phyloP scores from a whole-genome alignment of 2,797 vertebrate species.

The Oreortyx pictus region DNA sequence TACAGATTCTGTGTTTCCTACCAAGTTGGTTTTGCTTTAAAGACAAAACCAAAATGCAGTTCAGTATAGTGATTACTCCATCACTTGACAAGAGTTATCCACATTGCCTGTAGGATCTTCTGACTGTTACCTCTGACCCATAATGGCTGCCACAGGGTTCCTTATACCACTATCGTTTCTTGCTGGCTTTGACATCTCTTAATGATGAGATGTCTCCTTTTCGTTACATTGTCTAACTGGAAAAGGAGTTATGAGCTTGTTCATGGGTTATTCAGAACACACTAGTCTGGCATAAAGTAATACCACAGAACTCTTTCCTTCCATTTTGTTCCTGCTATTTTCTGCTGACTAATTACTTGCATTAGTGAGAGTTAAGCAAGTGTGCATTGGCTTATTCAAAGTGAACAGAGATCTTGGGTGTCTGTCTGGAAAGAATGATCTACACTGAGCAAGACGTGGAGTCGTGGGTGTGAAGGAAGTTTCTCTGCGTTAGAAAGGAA shows the following conservation, averaged over 20 bases:
- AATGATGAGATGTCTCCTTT: neutral
- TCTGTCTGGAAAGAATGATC: neutral
- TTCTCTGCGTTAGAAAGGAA: neutral
- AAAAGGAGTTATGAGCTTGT: neutral
- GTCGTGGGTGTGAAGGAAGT: neutral
- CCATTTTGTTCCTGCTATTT: neutral
- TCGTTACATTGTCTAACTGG: neutral
- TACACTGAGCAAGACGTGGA: neutral
- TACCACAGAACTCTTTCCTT: neutral
- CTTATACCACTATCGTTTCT: neutral
- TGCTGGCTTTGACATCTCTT: neutral
- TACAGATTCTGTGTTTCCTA: neutral
- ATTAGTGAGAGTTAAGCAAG: neutral
- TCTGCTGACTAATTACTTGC: neutral
- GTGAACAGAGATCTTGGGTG: neutral
- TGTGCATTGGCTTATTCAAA: fast-evolving
- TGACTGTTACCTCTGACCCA: neutral
- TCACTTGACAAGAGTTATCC: neutral
- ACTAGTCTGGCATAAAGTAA: neutral
- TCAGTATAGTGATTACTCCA: neutral
- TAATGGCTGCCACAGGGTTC: neutral
- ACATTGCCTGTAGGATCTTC: neutral
- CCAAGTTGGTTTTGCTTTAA: neutral
- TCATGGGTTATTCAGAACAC: neutral
- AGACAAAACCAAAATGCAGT: neutral